A percentile compares a stretch with the other conserved stretches of the same genome.
phyloP scores from a whole-genome alignment of 2,888 invertebrate species.

The Hemicrepidius hirtus region DNA sequence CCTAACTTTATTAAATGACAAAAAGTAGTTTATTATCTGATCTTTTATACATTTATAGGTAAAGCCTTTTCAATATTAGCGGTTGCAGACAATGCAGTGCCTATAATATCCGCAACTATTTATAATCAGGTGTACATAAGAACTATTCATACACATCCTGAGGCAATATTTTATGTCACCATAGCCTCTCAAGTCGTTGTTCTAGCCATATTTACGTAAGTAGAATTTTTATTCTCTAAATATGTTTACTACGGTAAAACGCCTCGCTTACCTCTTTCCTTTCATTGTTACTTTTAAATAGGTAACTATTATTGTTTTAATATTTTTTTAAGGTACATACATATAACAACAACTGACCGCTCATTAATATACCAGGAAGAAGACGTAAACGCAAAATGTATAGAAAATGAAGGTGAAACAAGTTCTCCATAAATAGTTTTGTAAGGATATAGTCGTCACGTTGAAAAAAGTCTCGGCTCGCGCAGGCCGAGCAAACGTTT shows the following conservation, averaged over 20 bases:
- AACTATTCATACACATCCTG: conserved; percentile 76
- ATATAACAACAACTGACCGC: conserved; percentile 42
- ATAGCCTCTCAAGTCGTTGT: conserved; percentile 81
- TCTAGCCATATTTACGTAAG: conserved; percentile 81
- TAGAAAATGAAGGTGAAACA: conserved; percentile 16
- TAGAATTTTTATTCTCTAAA: too few species aligned
- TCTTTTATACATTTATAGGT: conserved; percentile 70
- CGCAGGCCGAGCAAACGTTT: too few species aligned
- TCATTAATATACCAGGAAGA: conserved; percentile 47
- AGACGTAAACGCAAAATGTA: conserved; percentile 24
- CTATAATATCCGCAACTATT: conserved; percentile 82
- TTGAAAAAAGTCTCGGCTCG: too few species aligned
- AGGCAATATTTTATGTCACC: conserved; percentile 83
- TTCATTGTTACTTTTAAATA: too few species aligned
- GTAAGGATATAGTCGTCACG: too few species aligned
- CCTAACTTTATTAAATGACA: not conserved
- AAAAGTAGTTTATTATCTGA: not conserved
- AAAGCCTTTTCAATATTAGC: conserved; percentile 86
- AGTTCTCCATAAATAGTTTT: not conserved
- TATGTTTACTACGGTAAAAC: too few species aligned
- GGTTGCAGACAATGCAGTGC: conserved; percentile 88
- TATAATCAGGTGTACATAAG: conserved; percentile 85
- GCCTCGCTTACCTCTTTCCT: too few species aligned
- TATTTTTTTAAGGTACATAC: conserved; percentile 48
- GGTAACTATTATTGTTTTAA: conserved; percentile 32